phyloP scores from a whole-genome alignment of 2,797 vertebrate species.

The Spondyliosoma cantharus region DNA sequence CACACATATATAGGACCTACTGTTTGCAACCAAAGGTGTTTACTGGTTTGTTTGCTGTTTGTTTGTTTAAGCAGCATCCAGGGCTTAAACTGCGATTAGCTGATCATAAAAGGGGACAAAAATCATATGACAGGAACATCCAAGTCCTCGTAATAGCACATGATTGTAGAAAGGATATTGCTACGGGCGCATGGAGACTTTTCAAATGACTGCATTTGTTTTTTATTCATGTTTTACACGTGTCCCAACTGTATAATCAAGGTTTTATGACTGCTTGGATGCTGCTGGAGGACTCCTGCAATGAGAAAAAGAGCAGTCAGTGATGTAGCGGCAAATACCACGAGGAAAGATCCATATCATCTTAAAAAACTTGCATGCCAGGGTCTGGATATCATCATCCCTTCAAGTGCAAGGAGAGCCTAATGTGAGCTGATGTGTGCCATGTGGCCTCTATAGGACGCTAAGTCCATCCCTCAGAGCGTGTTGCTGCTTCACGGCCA shows the following conservation, averaged over 20 bases:
- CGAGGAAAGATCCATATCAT: slow-evolving; percentile 1
- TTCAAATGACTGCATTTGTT: too few species aligned
- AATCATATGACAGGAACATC: too few species aligned
- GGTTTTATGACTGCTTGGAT: too few species aligned
- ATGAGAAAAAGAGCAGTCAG: not conserved
- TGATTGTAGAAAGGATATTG: too few species aligned
- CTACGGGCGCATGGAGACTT: too few species aligned
- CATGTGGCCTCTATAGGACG: slow-evolving; percentile 34
- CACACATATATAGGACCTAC: not conserved
- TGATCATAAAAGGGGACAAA: too few species aligned
- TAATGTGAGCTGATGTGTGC: slow-evolving; percentile 41
- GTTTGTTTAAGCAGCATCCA: not conserved
- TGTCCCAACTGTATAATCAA: too few species aligned
- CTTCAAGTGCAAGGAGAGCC: slow-evolving; percentile 9
- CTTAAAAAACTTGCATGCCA: not conserved
- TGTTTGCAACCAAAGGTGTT: not conserved
- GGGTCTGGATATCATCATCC: not conserved
- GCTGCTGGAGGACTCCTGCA: not conserved
- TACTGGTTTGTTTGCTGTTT: slow-evolving; percentile 1
- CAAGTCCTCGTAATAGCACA: too few species aligned
- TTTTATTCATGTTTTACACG: too few species aligned
- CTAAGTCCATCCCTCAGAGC: slow-evolving; percentile 32
- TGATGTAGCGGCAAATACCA: not conserved
- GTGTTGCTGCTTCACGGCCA: slow-evolving; percentile 12
- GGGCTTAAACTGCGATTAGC: not conserved